Evolutionary conservation across 2,888 invertebrate species (phyloP).

Genomic region (Nephrotoma guestfalica): DNA sequence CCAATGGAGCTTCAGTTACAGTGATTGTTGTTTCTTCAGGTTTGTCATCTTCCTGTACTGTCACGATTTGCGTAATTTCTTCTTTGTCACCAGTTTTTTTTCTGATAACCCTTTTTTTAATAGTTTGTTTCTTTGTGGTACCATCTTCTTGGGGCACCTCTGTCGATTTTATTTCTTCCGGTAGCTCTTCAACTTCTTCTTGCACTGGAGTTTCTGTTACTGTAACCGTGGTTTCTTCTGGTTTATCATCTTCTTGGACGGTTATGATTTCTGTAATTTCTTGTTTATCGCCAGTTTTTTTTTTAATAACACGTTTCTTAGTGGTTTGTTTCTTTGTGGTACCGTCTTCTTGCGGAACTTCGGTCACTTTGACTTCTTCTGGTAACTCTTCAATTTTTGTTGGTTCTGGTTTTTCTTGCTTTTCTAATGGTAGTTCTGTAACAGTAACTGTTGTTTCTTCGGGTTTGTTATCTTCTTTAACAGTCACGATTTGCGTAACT

Average conservation of each 20-base stretch:
- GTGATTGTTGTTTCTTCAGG: constrained; percentile 19
- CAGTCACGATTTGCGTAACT: constrained; percentile 27
- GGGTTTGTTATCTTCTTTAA: constrained; percentile 27
- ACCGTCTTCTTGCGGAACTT: constrained; percentile 14
- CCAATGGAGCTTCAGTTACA: constrained; percentile 21
- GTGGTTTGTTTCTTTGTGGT: constrained; percentile 22
- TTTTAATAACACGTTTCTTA: constrained; percentile 25
- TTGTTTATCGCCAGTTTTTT: constrained; percentile 21
- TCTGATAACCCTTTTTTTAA: constrained; percentile 24
- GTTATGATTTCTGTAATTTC: constrained; percentile 27
- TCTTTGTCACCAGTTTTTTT: constrained; percentile 25
- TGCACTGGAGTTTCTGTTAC: constrained; percentile 23
- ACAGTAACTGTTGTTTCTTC: constrained; percentile 18
- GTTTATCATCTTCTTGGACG: constrained; percentile 21
- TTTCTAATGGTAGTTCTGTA: constrained; percentile 9
- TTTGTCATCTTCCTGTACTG: constrained; percentile 28
- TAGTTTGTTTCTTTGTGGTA: constrained; percentile 20
- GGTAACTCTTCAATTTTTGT: constrained; percentile 9
- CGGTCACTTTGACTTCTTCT: constrained; percentile 13
- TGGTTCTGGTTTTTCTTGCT: neutral
- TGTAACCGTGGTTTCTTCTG: constrained; percentile 16
- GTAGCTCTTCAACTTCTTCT: constrained; percentile 14
- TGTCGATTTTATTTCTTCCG: constrained; percentile 19
- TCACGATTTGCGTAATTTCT: constrained; percentile 29
- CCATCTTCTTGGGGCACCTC: constrained; percentile 17